phyloP scores from a whole-genome alignment of 2,113 vertebrate genomes.

The Sander lucioperca region DNA sequence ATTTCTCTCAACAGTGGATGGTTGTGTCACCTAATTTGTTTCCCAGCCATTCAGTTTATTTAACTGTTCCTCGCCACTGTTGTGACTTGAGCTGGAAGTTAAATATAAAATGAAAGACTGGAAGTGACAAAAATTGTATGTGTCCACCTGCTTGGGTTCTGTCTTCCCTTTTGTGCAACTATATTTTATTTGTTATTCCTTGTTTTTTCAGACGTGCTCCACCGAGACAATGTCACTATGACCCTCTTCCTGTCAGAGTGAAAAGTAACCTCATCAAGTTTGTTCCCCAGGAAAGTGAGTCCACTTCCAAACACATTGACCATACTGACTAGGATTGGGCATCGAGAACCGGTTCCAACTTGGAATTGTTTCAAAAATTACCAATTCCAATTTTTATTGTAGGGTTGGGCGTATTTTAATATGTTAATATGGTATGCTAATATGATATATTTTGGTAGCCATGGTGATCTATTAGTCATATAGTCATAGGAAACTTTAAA shows the following conservation, averaged over 20 bases:
- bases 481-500: too few species aligned
- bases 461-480: too few species aligned
- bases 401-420: too few species aligned
- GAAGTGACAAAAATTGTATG: not conserved
- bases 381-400: too few species aligned
- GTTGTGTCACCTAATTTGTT: constrained; percentile 49
- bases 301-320: not conserved
- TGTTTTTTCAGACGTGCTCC: constrained; percentile 89
- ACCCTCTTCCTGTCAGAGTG: constrained; percentile 87
- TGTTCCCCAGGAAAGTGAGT: constrained; percentile 92
- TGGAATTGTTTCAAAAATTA: too few species aligned
- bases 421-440: too few species aligned
- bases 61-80: not conserved
- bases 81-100: not conserved
- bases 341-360: too few species aligned
- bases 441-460: too few species aligned
- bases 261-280: constrained; percentile 88
- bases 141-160: not conserved
- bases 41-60: constrained; percentile 6
- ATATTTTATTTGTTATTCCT: not conserved
- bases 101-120: not conserved
- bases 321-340: too few species aligned
- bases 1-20: constrained; percentile 5
- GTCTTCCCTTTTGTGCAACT: not conserved
- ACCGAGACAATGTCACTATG: constrained; percentile 89